Conservation (phyloP, 2,797 vertebrate genomes). For the Syndactyla subalaris region DNA sequence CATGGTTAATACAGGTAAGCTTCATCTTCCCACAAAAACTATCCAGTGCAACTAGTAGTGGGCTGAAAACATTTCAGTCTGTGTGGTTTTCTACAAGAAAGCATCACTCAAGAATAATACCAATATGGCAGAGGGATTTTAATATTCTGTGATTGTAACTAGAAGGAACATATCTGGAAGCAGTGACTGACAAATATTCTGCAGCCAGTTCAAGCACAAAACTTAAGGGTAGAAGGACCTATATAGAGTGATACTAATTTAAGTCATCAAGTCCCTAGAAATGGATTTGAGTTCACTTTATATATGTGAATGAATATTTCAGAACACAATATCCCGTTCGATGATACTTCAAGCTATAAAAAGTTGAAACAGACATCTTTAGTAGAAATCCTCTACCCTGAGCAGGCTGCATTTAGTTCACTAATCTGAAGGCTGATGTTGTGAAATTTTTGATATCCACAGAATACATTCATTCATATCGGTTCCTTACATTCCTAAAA, state of each 20-base stretch:
- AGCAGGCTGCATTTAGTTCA: neutral
- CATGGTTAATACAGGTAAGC: accelerated
- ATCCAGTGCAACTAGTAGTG: neutral
- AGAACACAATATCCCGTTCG: neutral
- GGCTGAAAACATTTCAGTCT: neutral
- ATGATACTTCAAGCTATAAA: neutral
- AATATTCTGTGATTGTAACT: neutral
- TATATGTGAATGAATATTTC: neutral
- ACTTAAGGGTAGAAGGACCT: neutral
- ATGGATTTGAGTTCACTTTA: neutral
- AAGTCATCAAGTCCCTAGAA: neutral
- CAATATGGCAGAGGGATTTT: neutral
- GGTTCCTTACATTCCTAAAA: neutral
- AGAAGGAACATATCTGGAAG: neutral
- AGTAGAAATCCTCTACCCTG: neutral
- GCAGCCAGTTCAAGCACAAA: neutral
- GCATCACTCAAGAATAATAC: neutral
- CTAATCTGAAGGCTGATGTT: neutral
- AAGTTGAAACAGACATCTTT: neutral
- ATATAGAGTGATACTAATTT: neutral
- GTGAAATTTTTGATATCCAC: neutral
- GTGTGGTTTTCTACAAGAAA: neutral
- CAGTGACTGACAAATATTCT: neutral
- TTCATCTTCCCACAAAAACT: neutral
- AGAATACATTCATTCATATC: neutral